Evolutionary conservation across 2,888 invertebrate genomes (phyloP).

Genomic region (Amblyteles armatorius): DNA sequence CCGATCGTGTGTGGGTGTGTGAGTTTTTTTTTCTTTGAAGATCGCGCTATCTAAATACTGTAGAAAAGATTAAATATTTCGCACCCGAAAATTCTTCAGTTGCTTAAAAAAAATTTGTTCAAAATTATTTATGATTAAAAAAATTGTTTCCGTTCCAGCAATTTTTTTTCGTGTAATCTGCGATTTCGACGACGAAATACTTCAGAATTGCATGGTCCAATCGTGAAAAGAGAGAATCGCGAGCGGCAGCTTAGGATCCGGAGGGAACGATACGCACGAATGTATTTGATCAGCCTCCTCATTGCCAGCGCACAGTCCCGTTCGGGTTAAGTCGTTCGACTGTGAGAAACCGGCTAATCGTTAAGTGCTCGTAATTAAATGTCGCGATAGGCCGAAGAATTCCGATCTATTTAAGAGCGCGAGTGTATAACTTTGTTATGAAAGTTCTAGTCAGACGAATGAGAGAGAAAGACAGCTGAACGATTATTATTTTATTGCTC

Average conservation of each 20-base stretch:
- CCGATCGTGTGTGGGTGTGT: slow-evolving; percentile 40
- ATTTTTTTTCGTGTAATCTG: slow-evolving; percentile 10
- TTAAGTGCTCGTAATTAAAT: slow-evolving; percentile 71
- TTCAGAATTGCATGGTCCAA: slow-evolving; percentile 52
- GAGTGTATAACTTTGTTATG: slow-evolving; percentile 26
- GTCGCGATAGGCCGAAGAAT: slow-evolving; percentile 71
- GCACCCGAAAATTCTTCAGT: neutral
- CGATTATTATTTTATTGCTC: slow-evolving; percentile 39
- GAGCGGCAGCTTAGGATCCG: slow-evolving; percentile 26
- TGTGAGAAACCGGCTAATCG: slow-evolving; percentile 68
- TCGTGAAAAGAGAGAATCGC: slow-evolving; percentile 35
- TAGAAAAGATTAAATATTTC: slow-evolving; percentile 32
- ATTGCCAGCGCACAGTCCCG: slow-evolving; percentile 49
- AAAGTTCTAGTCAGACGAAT: slow-evolving; percentile 18
- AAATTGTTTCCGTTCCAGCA: neutral
- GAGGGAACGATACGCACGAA: slow-evolving; percentile 42
- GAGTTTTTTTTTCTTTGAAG: neutral
- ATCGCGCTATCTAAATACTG: neutral
- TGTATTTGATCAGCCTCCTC: slow-evolving; percentile 37
- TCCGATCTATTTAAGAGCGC: slow-evolving; percentile 68
- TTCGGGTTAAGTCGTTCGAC: slow-evolving; percentile 56
- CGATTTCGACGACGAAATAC: slow-evolving; percentile 32
- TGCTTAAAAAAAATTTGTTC: too few relatives aligned
- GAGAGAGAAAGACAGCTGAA: neutral
- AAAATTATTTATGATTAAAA: neutral